phyloP scores from a whole-genome alignment of 2,113 vertebrate genomes.

The Eretmodus cyanostictus region DNA sequence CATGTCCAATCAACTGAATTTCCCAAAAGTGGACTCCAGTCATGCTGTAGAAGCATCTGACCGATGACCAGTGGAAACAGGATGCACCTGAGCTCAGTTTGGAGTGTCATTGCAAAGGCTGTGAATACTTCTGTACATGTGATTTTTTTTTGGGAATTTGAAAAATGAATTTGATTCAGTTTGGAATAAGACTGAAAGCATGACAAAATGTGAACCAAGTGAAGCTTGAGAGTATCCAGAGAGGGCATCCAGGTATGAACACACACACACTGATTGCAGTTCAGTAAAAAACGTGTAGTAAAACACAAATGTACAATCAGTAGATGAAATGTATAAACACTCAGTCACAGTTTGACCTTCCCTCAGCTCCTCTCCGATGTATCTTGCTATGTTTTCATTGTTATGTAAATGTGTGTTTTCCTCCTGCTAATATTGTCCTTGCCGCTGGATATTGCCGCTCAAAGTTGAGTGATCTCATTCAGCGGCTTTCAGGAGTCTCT shows the following conservation, averaged over 20 bases:
- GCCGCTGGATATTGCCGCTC: neutral
- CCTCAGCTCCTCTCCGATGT: neutral
- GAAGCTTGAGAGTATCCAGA: neutral
- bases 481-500: neutral
- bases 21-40: neutral
- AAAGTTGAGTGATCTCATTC: neutral
- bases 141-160: neutral
- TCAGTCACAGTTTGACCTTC: neutral
- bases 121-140: neutral
- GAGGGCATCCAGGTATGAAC: neutral
- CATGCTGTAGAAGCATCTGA: neutral
- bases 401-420: slow-evolving; percentile 32
- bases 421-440: slow-evolving; percentile 35
- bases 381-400: neutral
- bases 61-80: neutral
- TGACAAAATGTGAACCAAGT: neutral
- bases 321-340: neutral
- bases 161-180: neutral
- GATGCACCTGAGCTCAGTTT: neutral
- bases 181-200: neutral
- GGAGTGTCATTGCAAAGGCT: neutral
- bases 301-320: neutral
- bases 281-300: neutral
- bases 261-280: neutral
- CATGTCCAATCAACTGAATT: neutral